phyloP scores from a whole-genome alignment of 2,888 invertebrate species.

The Drosophila kambysellisi region DNA sequence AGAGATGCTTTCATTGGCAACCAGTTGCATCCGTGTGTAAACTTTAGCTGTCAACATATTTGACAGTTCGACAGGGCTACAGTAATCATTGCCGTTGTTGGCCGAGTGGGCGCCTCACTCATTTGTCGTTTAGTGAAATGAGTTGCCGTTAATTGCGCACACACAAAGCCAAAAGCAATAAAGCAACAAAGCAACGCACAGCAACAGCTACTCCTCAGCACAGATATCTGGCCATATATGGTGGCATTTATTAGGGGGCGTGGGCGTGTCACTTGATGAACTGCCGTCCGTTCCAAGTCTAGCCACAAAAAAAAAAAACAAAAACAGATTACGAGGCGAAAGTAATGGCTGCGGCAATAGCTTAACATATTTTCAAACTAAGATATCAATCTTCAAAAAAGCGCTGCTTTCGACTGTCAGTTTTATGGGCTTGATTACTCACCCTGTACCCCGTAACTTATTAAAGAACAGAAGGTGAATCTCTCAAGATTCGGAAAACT shows the following conservation, averaged over 20 bases:
- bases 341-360: conserved; percentile 29
- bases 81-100: conserved; percentile 4
- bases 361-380: conserved; percentile 8
- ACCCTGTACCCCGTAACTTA: conserved; percentile 12
- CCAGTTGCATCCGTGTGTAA: conserved; percentile 36
- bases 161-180: conserved; percentile 12
- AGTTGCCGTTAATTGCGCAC: conserved; percentile 69
- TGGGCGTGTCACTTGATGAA: conserved; percentile 65
- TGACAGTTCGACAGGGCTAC: conserved; percentile 65
- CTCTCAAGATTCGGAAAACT: neutral
- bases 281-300: conserved; percentile 45
- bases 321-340: conserved; percentile 28
- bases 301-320: conserved; percentile 19
- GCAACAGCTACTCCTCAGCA: conserved; percentile 4
- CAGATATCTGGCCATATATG: conserved; percentile 44
- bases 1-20: conserved; percentile 55
- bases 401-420: neutral
- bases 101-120: conserved; percentile 50
- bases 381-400: conserved; percentile 33
- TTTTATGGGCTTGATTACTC: conserved; percentile 33
- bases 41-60: conserved; percentile 74
- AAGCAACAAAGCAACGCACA: conserved; percentile 1
- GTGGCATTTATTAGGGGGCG: conserved; percentile 51
- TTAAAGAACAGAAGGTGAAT: too few relatives aligned
- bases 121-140: conserved; percentile 72